Evolutionary conservation across 2,797 vertebrate genomes (phyloP), one percentile per base, ranked within the genome.

Genomic region (Galaxias olidus): DNA sequence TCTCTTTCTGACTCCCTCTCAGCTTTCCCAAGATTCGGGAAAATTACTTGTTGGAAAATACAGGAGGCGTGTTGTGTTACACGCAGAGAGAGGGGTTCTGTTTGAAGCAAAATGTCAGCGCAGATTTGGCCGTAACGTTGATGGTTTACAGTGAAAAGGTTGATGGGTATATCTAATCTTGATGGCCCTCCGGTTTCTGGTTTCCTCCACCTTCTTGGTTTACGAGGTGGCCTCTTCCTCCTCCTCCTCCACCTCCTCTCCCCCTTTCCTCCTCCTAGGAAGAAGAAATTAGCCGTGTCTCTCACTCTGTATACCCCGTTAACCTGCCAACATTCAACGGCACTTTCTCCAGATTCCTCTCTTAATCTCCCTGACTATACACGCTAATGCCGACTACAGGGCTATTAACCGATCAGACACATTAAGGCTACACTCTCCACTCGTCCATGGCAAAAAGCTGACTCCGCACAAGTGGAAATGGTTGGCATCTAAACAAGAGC

Each of bases 301-400:
- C 47, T 64, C 48, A 52, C 43, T 76, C n/a, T 71, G 63, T 59
- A 62, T 75, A 66, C 57, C 56, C 64, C 52, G 74, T 69, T 69
- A 80, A 85, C 77, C 64, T 77, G 72, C 68, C 81, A 83, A 79
- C 68, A 67, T 72, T 75, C 71, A 78, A n/a, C n/a, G n/a, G 66
- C 65, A 48, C 78, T 80, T 71, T 66, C 65, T 69, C 68, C 46
- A 5, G 65, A 79, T 67, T 69, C 63, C 47, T 7, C 1, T 61
- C 64, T 45, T 85, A 86, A 86, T 84, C 81, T 66, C 65, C n/a
- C 9, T n/a, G 75, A 71, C 75, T 65, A 67, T 69, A 86, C 78
- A 42, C 49, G 54, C 47, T 61, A 68, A 75, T 65, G 60, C 62
- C 69, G 65, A 59, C 60, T 69, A 63, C 68, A 62, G 59, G 65